Conservation (phyloP, 2,113 vertebrate species). For the Pipa parva region DNA sequence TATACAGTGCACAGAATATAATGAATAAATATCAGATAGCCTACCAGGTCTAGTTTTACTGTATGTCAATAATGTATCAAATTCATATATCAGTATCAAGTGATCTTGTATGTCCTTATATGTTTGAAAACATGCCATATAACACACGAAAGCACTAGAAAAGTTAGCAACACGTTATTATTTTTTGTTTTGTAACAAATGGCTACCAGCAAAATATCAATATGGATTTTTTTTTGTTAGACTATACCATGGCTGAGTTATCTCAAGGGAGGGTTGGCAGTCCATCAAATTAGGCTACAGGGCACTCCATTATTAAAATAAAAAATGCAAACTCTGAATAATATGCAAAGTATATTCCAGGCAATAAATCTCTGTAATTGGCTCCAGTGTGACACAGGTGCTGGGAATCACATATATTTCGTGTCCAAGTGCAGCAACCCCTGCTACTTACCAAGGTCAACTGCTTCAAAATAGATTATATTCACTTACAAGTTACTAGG, state of each 20-base stretch:
- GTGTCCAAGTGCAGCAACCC: slow-evolving; percentile 19
- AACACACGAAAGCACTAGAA: too few relatives aligned
- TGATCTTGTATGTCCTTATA: too few relatives aligned
- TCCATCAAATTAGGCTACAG: slow-evolving; percentile 4
- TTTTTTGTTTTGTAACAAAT: too few relatives aligned
- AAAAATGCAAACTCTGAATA: slow-evolving; percentile 8
- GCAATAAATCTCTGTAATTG: slow-evolving; percentile 40
- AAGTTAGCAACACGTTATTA: too few relatives aligned
- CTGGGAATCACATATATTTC: slow-evolving; percentile 27
- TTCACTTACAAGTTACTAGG: slow-evolving; percentile 21
- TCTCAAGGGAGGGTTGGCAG: not conserved
- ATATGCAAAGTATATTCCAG: slow-evolving; percentile 31
- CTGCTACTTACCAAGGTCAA: slow-evolving; percentile 40
- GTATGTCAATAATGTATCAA: too few relatives aligned
- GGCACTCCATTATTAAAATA: slow-evolving; percentile 7
- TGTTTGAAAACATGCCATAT: too few relatives aligned
- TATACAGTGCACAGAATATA: too few relatives aligned
- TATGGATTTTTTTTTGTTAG: too few relatives aligned
- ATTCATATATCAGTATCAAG: too few relatives aligned
- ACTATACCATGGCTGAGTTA: not conserved
- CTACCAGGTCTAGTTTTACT: too few relatives aligned
- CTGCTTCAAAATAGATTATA: slow-evolving; percentile 34
- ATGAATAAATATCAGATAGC: too few relatives aligned
- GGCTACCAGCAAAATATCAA: too few relatives aligned
- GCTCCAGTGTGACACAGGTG: slow-evolving; percentile 30